Base-by-base conservation (phyloP, 2,113 vertebrate genomes). In the Hucho hucho region DNA sequence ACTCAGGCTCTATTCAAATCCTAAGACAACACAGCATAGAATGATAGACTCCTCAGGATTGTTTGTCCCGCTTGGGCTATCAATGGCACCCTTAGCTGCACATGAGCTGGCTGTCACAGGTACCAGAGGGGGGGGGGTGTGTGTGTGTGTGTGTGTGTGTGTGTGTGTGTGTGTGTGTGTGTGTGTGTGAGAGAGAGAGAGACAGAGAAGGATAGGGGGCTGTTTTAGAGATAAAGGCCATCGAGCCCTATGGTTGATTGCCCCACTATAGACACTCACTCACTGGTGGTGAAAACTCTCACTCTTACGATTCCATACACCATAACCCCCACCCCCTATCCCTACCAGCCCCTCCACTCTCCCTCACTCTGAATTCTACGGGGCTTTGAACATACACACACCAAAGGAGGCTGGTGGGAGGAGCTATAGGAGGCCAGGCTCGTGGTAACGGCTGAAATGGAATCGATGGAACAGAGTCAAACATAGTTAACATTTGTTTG, bases 31-130 rank as follows among this genome's bases (percentile, higher is more conserved):
- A 96, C 94, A 94, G 95, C 94, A 95, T 95, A 96, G 96, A 97
- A 97, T 97, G 96, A 98, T 97, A 96, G 97, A 98, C 96, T 97
- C 95, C 94, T 95, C 93, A 88, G 93, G 94, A 97, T 96, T 97
- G 96, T 96, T 94, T 95, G 94, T 95, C 93, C 90, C 94, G 93
- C 90, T 80, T 59, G 69, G 93, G 90, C 94, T 92, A 94, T 96
- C 95, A 97, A 97, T 96, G 95, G 95, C 94, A 92, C 95, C 96
- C 95, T 96, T 93, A 95, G 95, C 93, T 77, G 92, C 94, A 95
- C 95, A 96, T 95, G 94, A 96, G 95, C 91, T 16, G 94, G 91
- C 84, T 85, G 83, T 86, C 85, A 79, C 87, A 89, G 89, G 90
- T 90, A 89, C 81, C 74, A 74, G 58, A 65, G 71, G 25, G 73